Conservation (phyloP, 2,797 vertebrate genomes). For the Gallinago solitaria region DNA sequence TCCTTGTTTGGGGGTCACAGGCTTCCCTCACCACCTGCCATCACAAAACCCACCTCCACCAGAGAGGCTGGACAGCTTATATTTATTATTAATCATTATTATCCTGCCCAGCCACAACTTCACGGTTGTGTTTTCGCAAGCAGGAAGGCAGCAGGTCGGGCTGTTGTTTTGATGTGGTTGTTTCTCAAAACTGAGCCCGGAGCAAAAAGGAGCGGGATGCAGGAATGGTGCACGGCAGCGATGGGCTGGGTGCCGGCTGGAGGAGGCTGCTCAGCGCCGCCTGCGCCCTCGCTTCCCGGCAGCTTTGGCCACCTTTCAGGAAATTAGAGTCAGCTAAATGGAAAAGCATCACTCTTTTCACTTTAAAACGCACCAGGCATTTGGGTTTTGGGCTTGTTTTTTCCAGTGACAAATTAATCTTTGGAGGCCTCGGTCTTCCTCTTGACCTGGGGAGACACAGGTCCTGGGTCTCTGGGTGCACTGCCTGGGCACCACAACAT, state of each 20-base stretch:
- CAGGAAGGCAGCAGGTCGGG: neutral
- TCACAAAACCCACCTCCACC: neutral
- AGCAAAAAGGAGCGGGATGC: neutral
- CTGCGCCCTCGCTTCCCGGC: accelerated
- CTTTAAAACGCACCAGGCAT: neutral
- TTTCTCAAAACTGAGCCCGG: neutral
- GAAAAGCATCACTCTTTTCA: neutral
- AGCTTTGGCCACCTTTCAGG: neutral
- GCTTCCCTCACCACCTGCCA: neutral
- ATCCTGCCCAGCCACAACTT: accelerated
- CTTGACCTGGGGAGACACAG: accelerated
- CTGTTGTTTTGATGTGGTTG: neutral
- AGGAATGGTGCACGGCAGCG: accelerated
- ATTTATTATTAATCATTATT: neutral
- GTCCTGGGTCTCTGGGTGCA: accelerated
- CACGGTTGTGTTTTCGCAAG: accelerated
- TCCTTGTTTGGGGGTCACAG: accelerated
- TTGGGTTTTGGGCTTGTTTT: neutral
- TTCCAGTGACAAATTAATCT: neutral
- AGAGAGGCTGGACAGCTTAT: accelerated
- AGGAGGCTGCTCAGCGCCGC: neutral
- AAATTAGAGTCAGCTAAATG: neutral
- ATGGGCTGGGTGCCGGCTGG: accelerated
- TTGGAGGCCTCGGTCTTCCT: neutral
- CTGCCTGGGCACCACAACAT: neutral